Conservation (phyloP, 2,797 vertebrate genomes). For the Ciconia nigra region DNA sequence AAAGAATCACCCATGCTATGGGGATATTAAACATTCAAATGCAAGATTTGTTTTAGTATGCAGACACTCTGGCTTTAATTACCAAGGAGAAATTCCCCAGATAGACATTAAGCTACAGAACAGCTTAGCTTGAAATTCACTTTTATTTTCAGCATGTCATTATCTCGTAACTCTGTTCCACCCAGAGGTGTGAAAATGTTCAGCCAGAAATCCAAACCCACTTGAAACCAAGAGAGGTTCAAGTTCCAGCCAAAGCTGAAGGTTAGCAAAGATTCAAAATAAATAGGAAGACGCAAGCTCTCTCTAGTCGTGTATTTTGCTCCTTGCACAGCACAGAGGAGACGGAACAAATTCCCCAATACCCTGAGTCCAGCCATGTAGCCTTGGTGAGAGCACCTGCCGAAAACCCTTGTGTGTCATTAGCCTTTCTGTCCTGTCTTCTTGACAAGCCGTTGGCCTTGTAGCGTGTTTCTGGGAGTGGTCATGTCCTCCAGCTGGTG, state of each 20-base stretch:
- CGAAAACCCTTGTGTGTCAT: neutral
- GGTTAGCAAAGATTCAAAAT: neutral
- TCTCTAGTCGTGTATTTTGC: neutral
- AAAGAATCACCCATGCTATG: neutral
- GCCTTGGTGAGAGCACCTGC: neutral
- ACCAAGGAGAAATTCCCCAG: conserved; percentile 54
- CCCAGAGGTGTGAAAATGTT: conserved; percentile 62
- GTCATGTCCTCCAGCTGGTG: accelerated
- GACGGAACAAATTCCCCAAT: neutral
- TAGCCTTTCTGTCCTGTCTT: neutral
- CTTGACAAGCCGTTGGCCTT: neutral
- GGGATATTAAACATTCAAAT: conserved; percentile 61
- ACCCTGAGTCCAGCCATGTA: accelerated
- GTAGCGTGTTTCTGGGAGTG: neutral
- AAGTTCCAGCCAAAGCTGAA: conserved; percentile 32
- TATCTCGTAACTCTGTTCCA: conserved; percentile 28
- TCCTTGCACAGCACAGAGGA: neutral
- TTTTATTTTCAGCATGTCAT: conserved; percentile 38
- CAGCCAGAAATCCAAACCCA: conserved; percentile 57
- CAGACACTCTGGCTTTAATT: conserved; percentile 62
- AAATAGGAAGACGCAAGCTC: neutral
- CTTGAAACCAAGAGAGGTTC: conserved; percentile 49
- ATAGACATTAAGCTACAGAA: conserved; percentile 20
- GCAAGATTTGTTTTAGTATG: conserved; percentile 55
- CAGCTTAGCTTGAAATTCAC: conserved; percentile 7